Evolutionary conservation across 2,113 vertebrate genomes (phyloP), one percentile per base, ranked within the genome.

Genomic region (Ailurus styani): DNA sequence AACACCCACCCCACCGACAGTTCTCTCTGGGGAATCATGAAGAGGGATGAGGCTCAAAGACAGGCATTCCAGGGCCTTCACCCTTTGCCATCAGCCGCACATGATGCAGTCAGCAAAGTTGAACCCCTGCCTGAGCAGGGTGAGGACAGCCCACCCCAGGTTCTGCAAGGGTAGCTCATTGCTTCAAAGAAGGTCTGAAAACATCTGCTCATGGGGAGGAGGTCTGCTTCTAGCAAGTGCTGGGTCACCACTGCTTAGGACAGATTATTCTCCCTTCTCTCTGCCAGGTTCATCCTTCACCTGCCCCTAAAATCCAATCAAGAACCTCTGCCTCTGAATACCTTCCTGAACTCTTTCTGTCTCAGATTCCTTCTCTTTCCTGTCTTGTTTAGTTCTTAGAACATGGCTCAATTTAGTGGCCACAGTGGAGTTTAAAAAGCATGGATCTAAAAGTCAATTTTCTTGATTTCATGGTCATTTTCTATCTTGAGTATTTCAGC

Each of bases 1-100:
- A 99, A 99, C 98, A 92, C 93, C n/a, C 98, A 92, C 93, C n/a
- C 98, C 98, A 75, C 96, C 98, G 98, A 99, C 99, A 99, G 98
- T 98, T 98, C 96, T 98, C 97, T 98, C 98, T 95, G 78, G 85
- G 98, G 98, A 98, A 97, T 91, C 97, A 93, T 98, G 98, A 99
- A 99, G 98, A 98, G 95, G 96, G 97, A 98, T 98, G 98, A 97
- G 97, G 97, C 73, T 93, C 54, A 60, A 84, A 95, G 85, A 55
- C 72, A 68, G 54, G 68, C 86, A 88, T 82, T 86, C 62, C 86
- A 25, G 34, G 73, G 78, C 77, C 90, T 89, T 97, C 21, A 6
- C 68, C 87, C 66, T 95, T 93, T 0, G 10, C 86, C 86, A 14
- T 64, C 84, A 96, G 77, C 78, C 64, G 66, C 73, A 17, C 15